Evolutionary conservation across 2,888 invertebrate genomes (phyloP).

Genomic region (Hypselothyrea guttata): DNA sequence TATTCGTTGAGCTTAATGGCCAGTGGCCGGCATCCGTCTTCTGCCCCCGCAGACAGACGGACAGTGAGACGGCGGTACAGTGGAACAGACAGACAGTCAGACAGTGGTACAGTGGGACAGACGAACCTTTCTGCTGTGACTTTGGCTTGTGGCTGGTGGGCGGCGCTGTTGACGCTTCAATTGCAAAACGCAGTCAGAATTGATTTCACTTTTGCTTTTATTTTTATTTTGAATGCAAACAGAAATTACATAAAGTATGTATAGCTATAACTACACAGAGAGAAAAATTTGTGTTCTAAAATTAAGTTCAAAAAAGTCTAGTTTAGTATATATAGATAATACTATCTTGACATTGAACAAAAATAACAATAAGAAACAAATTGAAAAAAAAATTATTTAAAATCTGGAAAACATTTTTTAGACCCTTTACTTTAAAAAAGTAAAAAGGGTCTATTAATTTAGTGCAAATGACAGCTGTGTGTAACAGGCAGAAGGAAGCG

Average conservation of each 20-base stretch:
- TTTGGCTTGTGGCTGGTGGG: constrained; percentile 33
- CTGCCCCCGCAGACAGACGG: constrained; percentile 5
- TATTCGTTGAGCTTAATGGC: constrained; percentile 1
- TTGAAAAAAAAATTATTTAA: too few species aligned
- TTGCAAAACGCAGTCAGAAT: constrained; percentile 66
- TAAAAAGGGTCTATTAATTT: too few species aligned
- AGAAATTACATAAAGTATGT: constrained; percentile 46
- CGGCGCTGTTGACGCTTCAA: constrained; percentile 61
- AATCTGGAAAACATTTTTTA: too few species aligned
- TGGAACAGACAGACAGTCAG: too few species aligned
- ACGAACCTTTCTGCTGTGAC: constrained; percentile 9
- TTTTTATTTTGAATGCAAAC: constrained; percentile 52
- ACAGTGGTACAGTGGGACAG: not conserved
- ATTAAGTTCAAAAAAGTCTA: too few species aligned
- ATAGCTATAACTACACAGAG: constrained; percentile 8
- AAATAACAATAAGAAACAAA: too few species aligned
- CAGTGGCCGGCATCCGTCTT: constrained; percentile 18
- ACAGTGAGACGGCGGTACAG: not conserved
- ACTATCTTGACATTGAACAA: too few species aligned
- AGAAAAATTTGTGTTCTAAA: too few species aligned
- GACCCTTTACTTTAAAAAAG: too few species aligned
- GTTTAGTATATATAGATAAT: too few species aligned
- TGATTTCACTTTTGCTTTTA: constrained; percentile 70
- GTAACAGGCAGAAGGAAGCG: too few species aligned
- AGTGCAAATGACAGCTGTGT: too few species aligned